A percentile compares a stretch with the other conserved stretches of the same genome.
These are phyloP conservation scores for Aphidius colemani DNA, from an alignment of 2,888 invertebrate species.

Conservation along the genomic window DNA sequence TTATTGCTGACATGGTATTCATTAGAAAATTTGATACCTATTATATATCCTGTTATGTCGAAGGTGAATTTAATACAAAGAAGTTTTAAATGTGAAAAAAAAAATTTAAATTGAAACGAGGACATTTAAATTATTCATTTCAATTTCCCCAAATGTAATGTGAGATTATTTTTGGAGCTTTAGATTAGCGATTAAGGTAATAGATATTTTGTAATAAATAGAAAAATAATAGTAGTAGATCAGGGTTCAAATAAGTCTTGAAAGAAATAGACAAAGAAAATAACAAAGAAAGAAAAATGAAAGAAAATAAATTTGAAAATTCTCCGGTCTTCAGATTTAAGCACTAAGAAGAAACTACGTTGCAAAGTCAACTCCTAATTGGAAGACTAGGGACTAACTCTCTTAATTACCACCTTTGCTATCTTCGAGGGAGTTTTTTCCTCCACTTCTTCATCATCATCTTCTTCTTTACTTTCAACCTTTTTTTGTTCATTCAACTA, in stretches of 20 bases:
- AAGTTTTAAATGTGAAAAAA: too few relatives aligned
- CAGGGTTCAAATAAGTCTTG: neutral
- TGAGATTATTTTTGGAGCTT: too few relatives aligned
- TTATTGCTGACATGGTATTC: constrained; percentile 28
- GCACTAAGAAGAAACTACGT: constrained; percentile 42
- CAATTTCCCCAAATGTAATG: too few relatives aligned
- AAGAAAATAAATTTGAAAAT: constrained; percentile 36
- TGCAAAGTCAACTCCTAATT: constrained; percentile 54
- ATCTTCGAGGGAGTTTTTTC: constrained; percentile 42
- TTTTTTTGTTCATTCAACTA: constrained; percentile 13
- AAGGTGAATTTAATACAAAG: constrained; percentile 1
- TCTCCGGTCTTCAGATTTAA: constrained; percentile 46
- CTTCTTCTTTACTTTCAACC: constrained; percentile 6
- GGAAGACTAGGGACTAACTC: constrained; percentile 62
- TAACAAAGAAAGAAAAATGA: constrained; percentile 8
- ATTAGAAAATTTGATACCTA: constrained; percentile 4
- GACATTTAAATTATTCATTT: too few relatives aligned
- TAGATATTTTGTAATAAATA: too few relatives aligned
- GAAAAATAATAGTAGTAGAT: too few relatives aligned
- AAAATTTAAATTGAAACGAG: too few relatives aligned
- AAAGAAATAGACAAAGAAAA: constrained; percentile 1
- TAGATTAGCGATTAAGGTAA: too few relatives aligned
- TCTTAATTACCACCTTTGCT: constrained; percentile 63
- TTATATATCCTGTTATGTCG: constrained; percentile 14
- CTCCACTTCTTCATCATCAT: constrained; percentile 28